These are phyloP conservation scores for Apteryx mantelli DNA, from an alignment of 2,113 vertebrate genomes.

Conservation along the genomic window DNA sequence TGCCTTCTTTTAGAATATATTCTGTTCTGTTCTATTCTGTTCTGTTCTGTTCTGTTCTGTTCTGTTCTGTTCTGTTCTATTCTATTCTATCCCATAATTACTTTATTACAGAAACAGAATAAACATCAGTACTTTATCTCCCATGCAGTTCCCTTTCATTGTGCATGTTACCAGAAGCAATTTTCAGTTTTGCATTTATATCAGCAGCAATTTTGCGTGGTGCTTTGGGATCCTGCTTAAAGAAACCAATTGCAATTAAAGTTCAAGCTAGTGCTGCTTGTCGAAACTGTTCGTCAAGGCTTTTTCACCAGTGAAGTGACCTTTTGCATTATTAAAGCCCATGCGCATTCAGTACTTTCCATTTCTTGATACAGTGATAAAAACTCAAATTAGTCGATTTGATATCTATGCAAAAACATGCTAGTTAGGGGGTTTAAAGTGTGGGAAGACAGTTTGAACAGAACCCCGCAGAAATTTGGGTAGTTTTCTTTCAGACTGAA, in stretches of 20 bases:
- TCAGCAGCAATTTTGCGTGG: background rate
- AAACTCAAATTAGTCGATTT: background rate
- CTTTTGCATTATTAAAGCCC: background rate
- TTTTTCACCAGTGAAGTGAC: background rate
- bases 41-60: background rate
- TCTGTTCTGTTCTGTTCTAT: background rate
- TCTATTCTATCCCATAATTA: background rate
- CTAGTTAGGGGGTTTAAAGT: background rate
- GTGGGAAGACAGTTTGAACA: background rate
- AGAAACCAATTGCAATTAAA: background rate
- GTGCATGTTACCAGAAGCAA: background rate
- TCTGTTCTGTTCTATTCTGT: background rate
- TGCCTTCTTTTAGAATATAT: background rate
- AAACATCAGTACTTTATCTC: background rate
- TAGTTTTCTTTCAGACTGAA: background rate
- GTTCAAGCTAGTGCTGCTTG: background rate
- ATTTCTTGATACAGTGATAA: background rate
- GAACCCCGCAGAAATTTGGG: background rate
- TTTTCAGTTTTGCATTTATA: background rate
- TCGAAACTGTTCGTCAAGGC: fast-evolving
- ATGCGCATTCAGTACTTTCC: background rate
- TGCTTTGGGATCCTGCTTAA: constrained; percentile 21
- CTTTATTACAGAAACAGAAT: background rate
- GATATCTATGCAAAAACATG: background rate
- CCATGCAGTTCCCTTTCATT: background rate